Percentiles rank a stretch among this genome's conserved stretches.
These are phyloP conservation scores for Pollenia labialis DNA, from an alignment of 2,888 invertebrate species.

Conservation along the genomic window DNA sequence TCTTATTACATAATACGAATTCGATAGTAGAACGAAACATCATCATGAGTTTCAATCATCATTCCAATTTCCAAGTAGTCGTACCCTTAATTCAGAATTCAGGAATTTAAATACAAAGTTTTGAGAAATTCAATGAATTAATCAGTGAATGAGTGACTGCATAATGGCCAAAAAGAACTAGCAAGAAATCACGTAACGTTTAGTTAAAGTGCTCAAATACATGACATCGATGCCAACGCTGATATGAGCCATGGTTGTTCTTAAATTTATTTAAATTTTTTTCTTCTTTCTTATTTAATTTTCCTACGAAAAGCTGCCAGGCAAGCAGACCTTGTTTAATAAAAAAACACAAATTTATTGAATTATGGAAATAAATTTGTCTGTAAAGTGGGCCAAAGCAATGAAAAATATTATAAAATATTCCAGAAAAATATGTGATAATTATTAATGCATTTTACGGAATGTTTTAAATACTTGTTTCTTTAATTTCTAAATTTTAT, in stretches of 20 bases:
- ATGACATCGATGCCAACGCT: constrained; percentile 33
- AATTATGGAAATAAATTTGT: constrained; percentile 21
- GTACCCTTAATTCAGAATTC: background rate
- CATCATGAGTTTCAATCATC: background rate
- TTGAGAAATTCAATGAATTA: constrained; percentile 20
- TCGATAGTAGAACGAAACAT: background rate
- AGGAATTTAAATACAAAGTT: background rate
- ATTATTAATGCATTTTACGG: constrained; percentile 22
- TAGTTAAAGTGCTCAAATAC: constrained; percentile 26
- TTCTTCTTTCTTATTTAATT: background rate
- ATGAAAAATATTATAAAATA: constrained; percentile 8
- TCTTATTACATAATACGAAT: constrained; percentile 61
- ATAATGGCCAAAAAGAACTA: constrained; percentile 24
- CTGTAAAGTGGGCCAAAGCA: constrained; percentile 37
- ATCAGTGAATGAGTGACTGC: constrained; percentile 34
- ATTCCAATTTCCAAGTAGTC: too few species aligned
- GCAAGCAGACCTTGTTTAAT: constrained; percentile 27
- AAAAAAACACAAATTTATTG: constrained; percentile 21
- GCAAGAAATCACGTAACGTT: constrained; percentile 46
- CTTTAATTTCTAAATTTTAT: constrained; percentile 13
- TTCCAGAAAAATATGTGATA: constrained; percentile 26
- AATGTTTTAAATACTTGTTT: constrained; percentile 34
- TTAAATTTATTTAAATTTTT: background rate
- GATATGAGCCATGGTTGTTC: constrained; percentile 7
- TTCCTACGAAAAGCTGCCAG: background rate